Percentiles rank a stretch among this genome's conserved stretches.
These are phyloP conservation scores for Atta cephalotes DNA, from an alignment of 1,140 invertebrate genomes.

Conservation along the genomic window DNA sequence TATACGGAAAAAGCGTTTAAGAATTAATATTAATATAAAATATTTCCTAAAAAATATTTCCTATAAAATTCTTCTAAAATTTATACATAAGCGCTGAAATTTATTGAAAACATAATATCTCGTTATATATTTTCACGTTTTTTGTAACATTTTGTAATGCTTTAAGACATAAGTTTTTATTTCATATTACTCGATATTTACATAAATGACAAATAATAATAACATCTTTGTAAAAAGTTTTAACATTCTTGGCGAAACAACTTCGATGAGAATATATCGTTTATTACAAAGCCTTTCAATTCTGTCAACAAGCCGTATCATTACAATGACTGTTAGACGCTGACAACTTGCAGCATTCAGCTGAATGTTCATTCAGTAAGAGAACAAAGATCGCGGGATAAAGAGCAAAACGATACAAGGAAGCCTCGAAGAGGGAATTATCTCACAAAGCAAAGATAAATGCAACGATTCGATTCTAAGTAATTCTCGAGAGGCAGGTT, in stretches of 20 bases:
- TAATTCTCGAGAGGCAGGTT: slow-evolving; percentile 40
- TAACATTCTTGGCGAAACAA: neutral
- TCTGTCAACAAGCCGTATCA: slow-evolving; percentile 8
- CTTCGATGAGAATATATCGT: neutral
- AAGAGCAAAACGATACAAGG: slow-evolving; percentile 38
- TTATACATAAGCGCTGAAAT: neutral
- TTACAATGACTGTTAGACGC: slow-evolving; percentile 29
- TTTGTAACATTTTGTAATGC: neutral
- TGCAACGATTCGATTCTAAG: slow-evolving; percentile 47
- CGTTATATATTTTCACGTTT: neutral
- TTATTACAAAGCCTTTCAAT: slow-evolving; percentile 28
- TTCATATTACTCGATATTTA: slow-evolving; percentile 10
- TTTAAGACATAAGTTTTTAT: neutral
- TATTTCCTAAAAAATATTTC: neutral
- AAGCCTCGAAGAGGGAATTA: slow-evolving; percentile 35
- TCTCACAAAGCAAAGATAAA: slow-evolving; percentile 47
- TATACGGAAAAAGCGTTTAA: no score
- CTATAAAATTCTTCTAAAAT: neutral
- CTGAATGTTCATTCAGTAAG: slow-evolving; percentile 8
- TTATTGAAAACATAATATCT: neutral
- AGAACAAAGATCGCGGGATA: slow-evolving; percentile 33
- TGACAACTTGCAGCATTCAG: slow-evolving; percentile 15
- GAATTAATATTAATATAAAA: neutral
- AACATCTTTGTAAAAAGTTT: slow-evolving; percentile 2
- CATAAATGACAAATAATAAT: slow-evolving; percentile 2